A percentile compares a stretch with the other conserved stretches of the same genome.
phyloP scores from a whole-genome alignment of 2,888 invertebrate genomes.

The Drosophila mimetica region DNA sequence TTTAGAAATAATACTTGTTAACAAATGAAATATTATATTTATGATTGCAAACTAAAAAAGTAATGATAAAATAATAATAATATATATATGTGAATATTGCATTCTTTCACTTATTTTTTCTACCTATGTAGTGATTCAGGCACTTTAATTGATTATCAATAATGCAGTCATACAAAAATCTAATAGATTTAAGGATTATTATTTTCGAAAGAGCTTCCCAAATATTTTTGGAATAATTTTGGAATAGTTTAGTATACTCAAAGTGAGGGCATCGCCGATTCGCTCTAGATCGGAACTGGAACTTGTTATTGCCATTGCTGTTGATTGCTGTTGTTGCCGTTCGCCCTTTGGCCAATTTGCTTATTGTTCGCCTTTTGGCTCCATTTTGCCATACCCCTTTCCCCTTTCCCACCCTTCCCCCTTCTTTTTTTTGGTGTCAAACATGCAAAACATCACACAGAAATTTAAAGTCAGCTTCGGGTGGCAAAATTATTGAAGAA shows the following conservation, averaged over 20 bases:
- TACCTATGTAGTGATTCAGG: too few relatives aligned
- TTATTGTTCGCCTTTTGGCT: slow-evolving; percentile 61
- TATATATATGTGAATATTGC: too few relatives aligned
- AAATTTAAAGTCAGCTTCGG: slow-evolving; percentile 18
- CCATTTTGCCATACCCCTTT: slow-evolving; percentile 40
- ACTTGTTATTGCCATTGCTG: slow-evolving; percentile 22
- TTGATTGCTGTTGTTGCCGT: slow-evolving; percentile 42
- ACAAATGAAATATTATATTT: too few relatives aligned
- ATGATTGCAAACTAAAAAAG: too few relatives aligned
- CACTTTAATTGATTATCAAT: too few relatives aligned
- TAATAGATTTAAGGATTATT: too few relatives aligned
- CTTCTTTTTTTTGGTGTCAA: slow-evolving; percentile 27
- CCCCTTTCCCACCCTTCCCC: neutral
- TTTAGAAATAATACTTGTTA: too few relatives aligned
- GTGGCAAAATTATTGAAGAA: slow-evolving; percentile 34
- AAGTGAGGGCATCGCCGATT: slow-evolving; percentile 15
- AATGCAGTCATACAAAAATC: too few relatives aligned
- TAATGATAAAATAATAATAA: too few relatives aligned
- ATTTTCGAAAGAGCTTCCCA: too few relatives aligned
- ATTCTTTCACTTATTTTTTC: too few relatives aligned
- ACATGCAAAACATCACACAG: slow-evolving; percentile 44
- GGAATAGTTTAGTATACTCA: neutral
- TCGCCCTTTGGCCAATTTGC: slow-evolving; percentile 65
- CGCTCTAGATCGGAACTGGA: neutral
- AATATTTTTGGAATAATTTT: too few relatives aligned